phyloP scores from a whole-genome alignment of 2,113 vertebrate genomes.

The Callipepla californica region DNA sequence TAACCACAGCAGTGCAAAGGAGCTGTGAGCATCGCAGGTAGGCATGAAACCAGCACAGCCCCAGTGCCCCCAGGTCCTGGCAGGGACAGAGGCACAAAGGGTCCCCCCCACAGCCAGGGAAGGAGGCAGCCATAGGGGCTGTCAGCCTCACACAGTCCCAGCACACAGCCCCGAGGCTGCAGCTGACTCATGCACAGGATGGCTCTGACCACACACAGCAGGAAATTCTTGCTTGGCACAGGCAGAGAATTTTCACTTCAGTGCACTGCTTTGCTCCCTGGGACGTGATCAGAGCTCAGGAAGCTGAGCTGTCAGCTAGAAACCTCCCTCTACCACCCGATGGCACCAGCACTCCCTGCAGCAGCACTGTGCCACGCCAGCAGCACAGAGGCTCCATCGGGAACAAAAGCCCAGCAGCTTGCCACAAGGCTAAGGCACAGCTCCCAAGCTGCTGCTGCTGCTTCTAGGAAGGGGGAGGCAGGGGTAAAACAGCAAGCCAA shows the following conservation, averaged over 20 bases:
- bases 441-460: not conserved
- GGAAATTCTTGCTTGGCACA: conserved; percentile 21
- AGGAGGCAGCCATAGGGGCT: not conserved
- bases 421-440: not conserved
- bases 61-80: not conserved
- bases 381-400: not conserved
- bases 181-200: not conserved
- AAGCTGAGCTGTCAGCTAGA: not conserved
- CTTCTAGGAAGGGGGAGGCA: not conserved
- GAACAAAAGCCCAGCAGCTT: not conserved
- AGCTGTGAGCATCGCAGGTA: rapidly evolving
- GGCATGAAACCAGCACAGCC: not conserved
- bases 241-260: not conserved
- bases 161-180: not conserved
- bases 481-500: rapidly evolving
- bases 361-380: not conserved
- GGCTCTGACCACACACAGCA: not conserved
- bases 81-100: not conserved
- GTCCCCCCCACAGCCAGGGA: not conserved
- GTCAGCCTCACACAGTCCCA: not conserved
- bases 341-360: not conserved
- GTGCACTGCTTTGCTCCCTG: not conserved
- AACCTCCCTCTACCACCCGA: not conserved
- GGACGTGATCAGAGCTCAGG: not conserved
- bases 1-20: not conserved